These are phyloP conservation scores for Ditylenchus weischeri DNA, from an alignment of 2,888 invertebrate species.

Conservation along the genomic window DNA sequence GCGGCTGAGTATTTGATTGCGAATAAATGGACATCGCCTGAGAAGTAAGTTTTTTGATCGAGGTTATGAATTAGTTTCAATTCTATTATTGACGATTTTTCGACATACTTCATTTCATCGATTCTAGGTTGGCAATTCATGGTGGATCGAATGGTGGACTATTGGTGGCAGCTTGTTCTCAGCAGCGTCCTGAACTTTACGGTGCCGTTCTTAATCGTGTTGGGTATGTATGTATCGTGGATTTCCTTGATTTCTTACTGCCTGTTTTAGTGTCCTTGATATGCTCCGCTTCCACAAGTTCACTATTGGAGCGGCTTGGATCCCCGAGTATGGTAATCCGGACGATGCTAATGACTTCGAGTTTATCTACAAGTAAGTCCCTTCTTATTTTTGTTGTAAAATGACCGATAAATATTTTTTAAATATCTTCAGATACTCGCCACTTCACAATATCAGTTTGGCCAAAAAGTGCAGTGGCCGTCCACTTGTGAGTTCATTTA, in stretches of 20 bases:
- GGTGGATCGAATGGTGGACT: constrained; percentile 97
- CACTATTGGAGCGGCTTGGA: constrained; percentile 95
- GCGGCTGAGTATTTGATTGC: constrained; percentile 70
- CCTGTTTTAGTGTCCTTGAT: constrained; percentile 77
- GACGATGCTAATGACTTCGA: constrained; percentile 80
- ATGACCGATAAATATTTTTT: background rate
- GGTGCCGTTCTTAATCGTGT: constrained; percentile 90
- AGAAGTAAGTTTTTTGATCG: constrained; percentile 62
- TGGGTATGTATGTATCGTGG: constrained; percentile 68
- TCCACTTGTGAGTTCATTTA: constrained; percentile 65
- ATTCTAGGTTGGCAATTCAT: constrained; percentile 72
- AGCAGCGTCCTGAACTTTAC: constrained; percentile 90
- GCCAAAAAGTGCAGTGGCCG: constrained; percentile 72
- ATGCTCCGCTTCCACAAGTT: constrained; percentile 96
- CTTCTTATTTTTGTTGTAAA: background rate
- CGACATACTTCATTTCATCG: background rate
- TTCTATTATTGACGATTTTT: too few relatives aligned
- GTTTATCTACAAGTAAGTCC: constrained; percentile 66
- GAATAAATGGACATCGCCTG: constrained; percentile 65
- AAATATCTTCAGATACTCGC: constrained; percentile 69
- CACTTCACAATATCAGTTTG: constrained; percentile 80
- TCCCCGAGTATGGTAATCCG: constrained; percentile 86
- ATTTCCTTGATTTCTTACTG: too few relatives aligned
- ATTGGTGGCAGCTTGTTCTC: constrained; percentile 86
- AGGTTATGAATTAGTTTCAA: too few relatives aligned